Base-by-base conservation (phyloP, 2,113 vertebrate species). In the Plectropomus leopardus region DNA sequence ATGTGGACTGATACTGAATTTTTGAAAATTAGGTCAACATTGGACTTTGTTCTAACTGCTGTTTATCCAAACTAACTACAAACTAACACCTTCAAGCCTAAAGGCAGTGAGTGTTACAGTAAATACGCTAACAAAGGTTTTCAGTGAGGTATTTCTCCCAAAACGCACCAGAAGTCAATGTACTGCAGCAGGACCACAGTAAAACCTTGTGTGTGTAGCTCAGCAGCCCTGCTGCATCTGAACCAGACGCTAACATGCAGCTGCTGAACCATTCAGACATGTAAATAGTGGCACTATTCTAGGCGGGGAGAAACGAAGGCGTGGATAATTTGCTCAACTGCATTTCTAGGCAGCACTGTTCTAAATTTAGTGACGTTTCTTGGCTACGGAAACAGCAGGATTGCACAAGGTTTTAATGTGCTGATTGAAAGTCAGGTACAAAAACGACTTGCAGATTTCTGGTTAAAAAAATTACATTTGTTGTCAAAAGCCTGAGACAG, bases 211-310 rank as follows among this genome's bases (percentile, higher is more conserved):
- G 57, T 53, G 61, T 76, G 23, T 32, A 30, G 50, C 61, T 72
- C 36, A 74, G 45, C 64, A 60, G 45, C 58, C 26, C 21, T 14
- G 2, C 73, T 69, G 59, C 50, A 78, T 63, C 63, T 55, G 66
- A 80, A 73, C 58, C 51, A 72, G 80, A 50, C 59, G 51, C 72
- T 73, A 72, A 58, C n/a, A 44, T 15, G 55, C 76, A 47, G 48
- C 47, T 3, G 23, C 75, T 80, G 72, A 79, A 80, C 67, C 78
- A 79, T 64, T 87, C 77, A 87, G 45, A 82, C 55, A 74, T 70
- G 60, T 84, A 86, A 86, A 89, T 75, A 83, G 72, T 79, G 80
- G 78, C 15, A 51, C 71, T 70, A 75, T 86, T 89, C 77, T n/a
- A 32, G 60, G 67, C 26, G 59, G 40, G 50, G 51, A 53, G 55